Evolutionary conservation across 2,888 invertebrate species (phyloP).

Genomic region (Amphipyra berbera): DNA sequence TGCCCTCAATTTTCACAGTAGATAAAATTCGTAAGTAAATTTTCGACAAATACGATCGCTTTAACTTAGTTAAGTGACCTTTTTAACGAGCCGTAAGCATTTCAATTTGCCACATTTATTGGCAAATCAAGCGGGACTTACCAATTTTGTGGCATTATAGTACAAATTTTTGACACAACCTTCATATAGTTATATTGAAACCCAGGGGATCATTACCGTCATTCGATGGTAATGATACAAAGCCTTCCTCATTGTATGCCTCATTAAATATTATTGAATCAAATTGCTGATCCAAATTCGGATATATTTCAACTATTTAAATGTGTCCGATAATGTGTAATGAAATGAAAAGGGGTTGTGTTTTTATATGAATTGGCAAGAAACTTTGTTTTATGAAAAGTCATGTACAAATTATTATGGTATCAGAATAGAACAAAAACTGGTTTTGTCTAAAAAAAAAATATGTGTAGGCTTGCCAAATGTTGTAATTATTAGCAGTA

Average conservation of each 20-base stretch:
- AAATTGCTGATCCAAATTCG: slow-evolving; percentile 43
- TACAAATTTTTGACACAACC: slow-evolving; percentile 75
- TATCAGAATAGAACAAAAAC: too few relatives aligned
- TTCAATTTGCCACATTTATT: slow-evolving; percentile 80
- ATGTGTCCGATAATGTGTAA: slow-evolving; percentile 7
- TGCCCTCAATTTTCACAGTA: too few relatives aligned
- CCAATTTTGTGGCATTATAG: slow-evolving; percentile 79
- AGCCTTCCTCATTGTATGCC: slow-evolving; percentile 68
- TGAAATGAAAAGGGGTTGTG: too few relatives aligned
- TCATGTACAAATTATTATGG: too few relatives aligned
- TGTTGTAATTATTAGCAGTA: too few relatives aligned
- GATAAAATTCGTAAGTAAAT: not conserved
- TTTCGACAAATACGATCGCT: slow-evolving; percentile 16
- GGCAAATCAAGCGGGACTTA: slow-evolving; percentile 79
- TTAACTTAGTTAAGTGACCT: slow-evolving; percentile 65
- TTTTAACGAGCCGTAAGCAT: slow-evolving; percentile 79
- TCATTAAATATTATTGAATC: slow-evolving; percentile 70
- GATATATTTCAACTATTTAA: slow-evolving; percentile 39
- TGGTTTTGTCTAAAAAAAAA: too few relatives aligned
- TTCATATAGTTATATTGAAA: slow-evolving; percentile 74
- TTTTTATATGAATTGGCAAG: too few relatives aligned
- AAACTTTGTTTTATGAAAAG: too few relatives aligned
- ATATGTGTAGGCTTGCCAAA: too few relatives aligned
- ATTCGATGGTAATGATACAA: slow-evolving; percentile 80
- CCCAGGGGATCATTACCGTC: slow-evolving; percentile 80